Percentiles rank a stretch among this genome's conserved stretches.
Conservation (phyloP, 2,888 invertebrate genomes). For the Drosophila greeni region DNA sequence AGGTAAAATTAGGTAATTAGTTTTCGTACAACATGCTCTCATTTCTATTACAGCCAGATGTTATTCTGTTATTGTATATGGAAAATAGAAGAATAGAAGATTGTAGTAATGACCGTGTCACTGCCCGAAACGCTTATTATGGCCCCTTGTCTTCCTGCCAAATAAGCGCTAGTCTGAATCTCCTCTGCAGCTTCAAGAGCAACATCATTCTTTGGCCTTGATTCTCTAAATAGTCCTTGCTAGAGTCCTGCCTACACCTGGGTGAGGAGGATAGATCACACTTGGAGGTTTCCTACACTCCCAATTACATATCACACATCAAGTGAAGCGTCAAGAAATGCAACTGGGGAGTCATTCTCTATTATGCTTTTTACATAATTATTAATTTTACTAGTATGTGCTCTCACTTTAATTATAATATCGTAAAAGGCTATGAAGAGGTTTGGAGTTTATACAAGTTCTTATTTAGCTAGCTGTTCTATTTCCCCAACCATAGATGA, state of each 20-base stretch:
- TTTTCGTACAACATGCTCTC: conserved; percentile 8
- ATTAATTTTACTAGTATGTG: not conserved
- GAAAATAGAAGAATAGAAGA: not conserved
- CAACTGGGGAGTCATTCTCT: not conserved
- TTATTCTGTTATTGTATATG: conserved; percentile 10
- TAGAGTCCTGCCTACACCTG: conserved; percentile 1
- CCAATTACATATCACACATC: conserved; percentile 7
- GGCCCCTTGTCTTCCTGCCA: conserved; percentile 17
- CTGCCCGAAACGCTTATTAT: conserved; percentile 18
- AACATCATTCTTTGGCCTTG: conserved; percentile 1
- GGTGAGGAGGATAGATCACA: not conserved
- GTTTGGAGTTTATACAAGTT: not conserved
- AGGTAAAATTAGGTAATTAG: conserved; percentile 6
- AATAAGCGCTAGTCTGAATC: conserved; percentile 14
- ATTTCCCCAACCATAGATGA: too few species aligned
- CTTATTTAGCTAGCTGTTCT: too few species aligned
- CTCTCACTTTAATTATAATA: not conserved
- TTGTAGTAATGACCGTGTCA: conserved; percentile 16
- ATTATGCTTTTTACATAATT: not conserved
- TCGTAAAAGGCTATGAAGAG: not conserved
- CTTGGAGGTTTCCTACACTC: not conserved
- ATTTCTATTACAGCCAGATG: conserved; percentile 7
- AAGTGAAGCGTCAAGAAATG: not conserved
- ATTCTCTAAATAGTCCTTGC: not conserved
- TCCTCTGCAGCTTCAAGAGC: conserved; percentile 8